These are phyloP conservation scores for Hedya salicella DNA, from an alignment of 2,888 invertebrate genomes.

Conservation along the genomic window DNA sequence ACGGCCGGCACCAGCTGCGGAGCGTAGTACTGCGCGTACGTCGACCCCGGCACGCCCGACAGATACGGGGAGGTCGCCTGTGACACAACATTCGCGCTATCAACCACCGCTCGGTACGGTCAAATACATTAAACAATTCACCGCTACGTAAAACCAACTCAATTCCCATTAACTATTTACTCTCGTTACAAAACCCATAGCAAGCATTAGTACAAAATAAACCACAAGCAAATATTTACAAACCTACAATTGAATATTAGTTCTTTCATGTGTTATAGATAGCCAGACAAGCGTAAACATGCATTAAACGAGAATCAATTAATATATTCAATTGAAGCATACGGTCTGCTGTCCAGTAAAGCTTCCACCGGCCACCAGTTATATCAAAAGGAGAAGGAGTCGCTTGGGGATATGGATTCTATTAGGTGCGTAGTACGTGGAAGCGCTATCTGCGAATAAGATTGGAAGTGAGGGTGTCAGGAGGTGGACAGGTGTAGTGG, in stretches of 20 bases:
- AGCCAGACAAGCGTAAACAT: constrained; percentile 75
- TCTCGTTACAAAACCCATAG: constrained; percentile 36
- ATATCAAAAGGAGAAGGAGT: constrained; percentile 56
- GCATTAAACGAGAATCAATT: constrained; percentile 64
- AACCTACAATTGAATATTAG: constrained; percentile 32
- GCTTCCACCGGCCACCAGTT: constrained; percentile 77
- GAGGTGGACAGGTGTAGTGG: constrained; percentile 57
- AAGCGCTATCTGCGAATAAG: constrained; percentile 47
- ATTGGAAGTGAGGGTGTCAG: constrained; percentile 44
- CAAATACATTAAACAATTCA: constrained; percentile 14
- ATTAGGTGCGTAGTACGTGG: constrained; percentile 40
- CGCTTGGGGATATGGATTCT: constrained; percentile 37
- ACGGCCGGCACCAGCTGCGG: constrained; percentile 95
- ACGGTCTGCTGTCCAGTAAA: constrained; percentile 68
- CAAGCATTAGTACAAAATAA: constrained; percentile 40
- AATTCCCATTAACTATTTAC: constrained; percentile 21
- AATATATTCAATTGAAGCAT: constrained; percentile 72
- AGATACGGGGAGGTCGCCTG: constrained; percentile 96
- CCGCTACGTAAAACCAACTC: constrained; percentile 30
- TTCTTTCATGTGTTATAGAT: constrained; percentile 49
- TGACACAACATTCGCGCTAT: constrained; percentile 53
- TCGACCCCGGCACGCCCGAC: constrained; percentile 95
- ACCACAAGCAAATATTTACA: constrained; percentile 37
- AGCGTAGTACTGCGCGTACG: constrained; percentile 96
- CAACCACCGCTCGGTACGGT: constrained; percentile 45